A percentile compares a stretch with the other conserved stretches of the same genome.
Evolutionary conservation across 2,113 vertebrate genomes (phyloP).

Genomic region (Atractosteus spatula): DNA sequence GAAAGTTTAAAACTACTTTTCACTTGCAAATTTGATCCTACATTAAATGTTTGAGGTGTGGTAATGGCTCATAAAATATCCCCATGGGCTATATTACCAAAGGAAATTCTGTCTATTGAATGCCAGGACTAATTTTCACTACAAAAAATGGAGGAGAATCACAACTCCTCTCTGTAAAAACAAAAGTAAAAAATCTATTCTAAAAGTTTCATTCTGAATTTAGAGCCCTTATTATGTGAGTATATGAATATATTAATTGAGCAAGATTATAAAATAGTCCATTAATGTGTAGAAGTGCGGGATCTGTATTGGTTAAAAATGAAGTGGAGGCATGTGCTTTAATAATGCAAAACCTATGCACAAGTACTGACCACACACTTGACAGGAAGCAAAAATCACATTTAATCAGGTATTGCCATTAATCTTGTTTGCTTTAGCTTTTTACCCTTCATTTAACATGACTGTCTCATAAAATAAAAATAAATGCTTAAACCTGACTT

Average conservation of each 20-base stretch:
- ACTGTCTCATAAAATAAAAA: constrained; percentile 68
- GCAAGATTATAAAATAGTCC: background rate
- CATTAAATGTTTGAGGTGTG: constrained; percentile 53
- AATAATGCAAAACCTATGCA: constrained; percentile 66
- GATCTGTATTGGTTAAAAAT: background rate
- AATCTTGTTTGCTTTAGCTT: constrained; percentile 67
- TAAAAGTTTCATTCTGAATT: background rate
- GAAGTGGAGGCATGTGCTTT: constrained; percentile 49
- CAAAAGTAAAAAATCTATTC: constrained; percentile 12
- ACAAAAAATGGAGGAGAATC: background rate
- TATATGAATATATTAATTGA: constrained; percentile 5
- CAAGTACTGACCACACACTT: constrained; percentile 59
- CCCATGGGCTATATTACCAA: constrained; percentile 56
- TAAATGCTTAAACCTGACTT: constrained; percentile 64
- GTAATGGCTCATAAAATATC: constrained; percentile 59
- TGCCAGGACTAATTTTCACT: constrained; percentile 44
- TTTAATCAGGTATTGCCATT: constrained; percentile 66
- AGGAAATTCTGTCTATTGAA: constrained; percentile 55
- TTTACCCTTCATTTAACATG: constrained; percentile 57
- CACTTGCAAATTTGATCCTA: constrained; percentile 42
- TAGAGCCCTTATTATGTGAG: background rate
- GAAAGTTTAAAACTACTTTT: constrained; percentile 27
- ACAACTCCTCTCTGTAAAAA: constrained; percentile 20
- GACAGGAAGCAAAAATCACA: constrained; percentile 73
- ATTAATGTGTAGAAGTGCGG: background rate